phyloP scores from a whole-genome alignment of 2,113 vertebrate genomes.

The Ramphastos sulfuratus region DNA sequence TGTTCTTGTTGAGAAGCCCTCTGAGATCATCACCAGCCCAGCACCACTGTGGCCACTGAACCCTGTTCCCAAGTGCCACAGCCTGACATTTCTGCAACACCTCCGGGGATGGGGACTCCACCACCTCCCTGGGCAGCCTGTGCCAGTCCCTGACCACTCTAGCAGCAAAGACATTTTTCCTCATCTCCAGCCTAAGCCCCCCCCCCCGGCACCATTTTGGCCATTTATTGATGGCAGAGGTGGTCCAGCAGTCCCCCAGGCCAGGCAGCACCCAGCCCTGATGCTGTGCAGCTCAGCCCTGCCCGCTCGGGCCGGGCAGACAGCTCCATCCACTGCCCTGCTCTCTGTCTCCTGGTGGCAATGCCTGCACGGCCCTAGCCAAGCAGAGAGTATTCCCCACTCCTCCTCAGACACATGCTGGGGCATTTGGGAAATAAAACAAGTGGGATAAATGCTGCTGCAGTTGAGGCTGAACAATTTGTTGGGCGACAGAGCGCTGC shows the following conservation, averaged over 20 bases:
- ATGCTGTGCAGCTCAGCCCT: neutral
- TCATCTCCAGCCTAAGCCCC: no score
- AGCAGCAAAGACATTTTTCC: no score
- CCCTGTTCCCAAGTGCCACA: no score
- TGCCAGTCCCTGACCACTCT: no score
- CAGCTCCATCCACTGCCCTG: neutral
- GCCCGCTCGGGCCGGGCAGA: neutral
- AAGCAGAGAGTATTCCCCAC: neutral
- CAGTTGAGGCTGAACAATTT: slow-evolving; percentile 15
- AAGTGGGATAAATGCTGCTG: neutral
- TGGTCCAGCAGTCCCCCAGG: neutral
- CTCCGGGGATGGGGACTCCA: no score
- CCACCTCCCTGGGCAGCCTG: no score
- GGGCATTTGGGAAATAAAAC: neutral
- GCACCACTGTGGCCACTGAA: no score
- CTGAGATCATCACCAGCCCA: no score
- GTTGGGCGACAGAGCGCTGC: slow-evolving; percentile 21
- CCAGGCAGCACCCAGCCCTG: neutral
- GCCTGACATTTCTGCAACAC: no score
- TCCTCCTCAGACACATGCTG: neutral
- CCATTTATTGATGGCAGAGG: neutral
- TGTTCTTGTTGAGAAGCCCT: no score
- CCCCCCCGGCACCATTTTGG: no score
- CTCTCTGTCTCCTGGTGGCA: neutral
- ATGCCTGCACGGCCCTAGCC: neutral